Conservation (phyloP, 92 coral and sea anemone species). For the Palythoa grandiflora region DNA sequence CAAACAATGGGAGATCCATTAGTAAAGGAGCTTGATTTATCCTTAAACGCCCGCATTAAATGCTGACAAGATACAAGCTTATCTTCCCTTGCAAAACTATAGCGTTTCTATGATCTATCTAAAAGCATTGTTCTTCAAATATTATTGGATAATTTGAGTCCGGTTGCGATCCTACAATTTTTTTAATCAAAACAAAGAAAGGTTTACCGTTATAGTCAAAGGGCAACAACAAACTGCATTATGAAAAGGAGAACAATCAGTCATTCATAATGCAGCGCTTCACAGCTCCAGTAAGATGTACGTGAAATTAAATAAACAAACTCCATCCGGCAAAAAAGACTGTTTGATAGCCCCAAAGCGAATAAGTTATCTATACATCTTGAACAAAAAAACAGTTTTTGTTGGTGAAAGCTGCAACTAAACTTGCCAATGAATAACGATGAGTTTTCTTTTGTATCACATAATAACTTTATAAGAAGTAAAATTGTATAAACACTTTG, state of each 20-base stretch:
- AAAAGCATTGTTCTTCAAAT: background rate
- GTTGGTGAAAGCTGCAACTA: background rate
- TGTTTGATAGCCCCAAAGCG: background rate
- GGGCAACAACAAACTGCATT: background rate
- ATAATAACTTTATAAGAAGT: background rate
- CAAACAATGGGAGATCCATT: too few species aligned
- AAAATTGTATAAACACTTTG: background rate
- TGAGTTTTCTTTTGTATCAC: background rate
- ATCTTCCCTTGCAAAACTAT: background rate
- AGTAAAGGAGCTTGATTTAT: too few species aligned
- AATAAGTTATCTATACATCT: background rate
- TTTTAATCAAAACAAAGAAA: background rate
- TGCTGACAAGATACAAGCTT: too few species aligned
- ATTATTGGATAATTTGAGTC: background rate
- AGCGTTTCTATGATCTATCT: background rate
- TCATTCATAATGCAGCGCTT: background rate
- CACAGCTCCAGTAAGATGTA: background rate
- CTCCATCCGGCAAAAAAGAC: background rate
- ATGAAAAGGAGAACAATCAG: background rate
- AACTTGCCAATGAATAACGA: background rate
- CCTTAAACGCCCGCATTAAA: too few species aligned
- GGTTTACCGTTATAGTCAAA: background rate
- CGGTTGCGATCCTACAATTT: background rate
- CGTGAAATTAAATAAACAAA: background rate
- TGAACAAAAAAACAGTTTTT: background rate